Evolutionary conservation across 2,888 invertebrate genomes (phyloP).

Genomic region (Melieria picta): DNA sequence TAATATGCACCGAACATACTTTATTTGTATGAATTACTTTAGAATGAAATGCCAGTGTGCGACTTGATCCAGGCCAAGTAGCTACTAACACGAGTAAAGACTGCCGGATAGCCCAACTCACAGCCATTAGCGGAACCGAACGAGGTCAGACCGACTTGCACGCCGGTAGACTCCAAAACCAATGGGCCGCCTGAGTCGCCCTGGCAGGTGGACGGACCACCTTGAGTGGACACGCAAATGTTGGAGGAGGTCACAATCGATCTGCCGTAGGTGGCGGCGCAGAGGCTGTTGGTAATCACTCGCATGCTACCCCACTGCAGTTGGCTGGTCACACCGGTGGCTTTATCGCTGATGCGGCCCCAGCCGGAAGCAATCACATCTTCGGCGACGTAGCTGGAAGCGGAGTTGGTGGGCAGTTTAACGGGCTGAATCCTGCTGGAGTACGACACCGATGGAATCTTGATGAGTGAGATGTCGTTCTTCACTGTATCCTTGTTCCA

Average conservation of each 20-base stretch:
- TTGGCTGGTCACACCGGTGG: background rate
- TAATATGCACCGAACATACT: too few species aligned
- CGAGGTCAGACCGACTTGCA: slow-evolving; percentile 54
- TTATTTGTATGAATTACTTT: background rate
- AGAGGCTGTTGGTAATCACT: slow-evolving; percentile 2
- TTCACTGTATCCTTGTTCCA: background rate
- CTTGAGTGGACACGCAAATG: background rate
- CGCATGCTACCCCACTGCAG: background rate
- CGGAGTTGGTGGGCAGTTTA: slow-evolving; percentile 42
- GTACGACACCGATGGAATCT: background rate
- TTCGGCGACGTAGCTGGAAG: background rate
- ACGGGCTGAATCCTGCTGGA: slow-evolving; percentile 29
- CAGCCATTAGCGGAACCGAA: slow-evolving; percentile 49
- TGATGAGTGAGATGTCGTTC: slow-evolving; percentile 20
- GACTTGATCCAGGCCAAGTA: slow-evolving; percentile 55
- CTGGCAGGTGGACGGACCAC: slow-evolving; percentile 62
- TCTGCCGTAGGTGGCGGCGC: background rate
- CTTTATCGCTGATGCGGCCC: slow-evolving; percentile 5
- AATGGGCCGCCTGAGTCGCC: slow-evolving; percentile 67
- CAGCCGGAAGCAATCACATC: slow-evolving; percentile 18
- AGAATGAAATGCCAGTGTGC: slow-evolving; percentile 29
- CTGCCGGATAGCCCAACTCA: slow-evolving; percentile 47
- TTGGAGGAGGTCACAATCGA: slow-evolving; percentile 3
- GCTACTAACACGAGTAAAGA: slow-evolving; percentile 51
- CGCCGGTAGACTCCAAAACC: slow-evolving; percentile 44